Evolutionary conservation across 1,140 invertebrate species (phyloP), one percentile per base, ranked within the genome.

Genomic region (Aphelinus atriplicis): DNA sequence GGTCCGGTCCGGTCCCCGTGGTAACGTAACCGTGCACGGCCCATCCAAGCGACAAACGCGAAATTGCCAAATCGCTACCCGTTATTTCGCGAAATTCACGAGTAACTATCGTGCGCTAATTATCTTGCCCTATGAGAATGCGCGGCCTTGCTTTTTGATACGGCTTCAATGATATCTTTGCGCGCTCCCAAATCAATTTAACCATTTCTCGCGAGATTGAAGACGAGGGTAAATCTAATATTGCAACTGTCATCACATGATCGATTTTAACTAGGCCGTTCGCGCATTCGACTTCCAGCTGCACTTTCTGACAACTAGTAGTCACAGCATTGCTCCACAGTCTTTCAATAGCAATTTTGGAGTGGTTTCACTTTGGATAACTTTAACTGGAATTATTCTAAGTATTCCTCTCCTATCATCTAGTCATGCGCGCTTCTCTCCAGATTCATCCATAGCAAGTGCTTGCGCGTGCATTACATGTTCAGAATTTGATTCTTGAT

Each of bases 121-220:
- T 55, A 53, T 78, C 74, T 61, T 79, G 77, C 2, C 78, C 75
- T 2, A 80, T 74, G 2, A 80, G 57, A 10, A 80, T 46, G 2
- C 26, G 43, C 3, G 60, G 60, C n/a, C 9, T 42, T 2, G 43
- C 60, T 26, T 62, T 62, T 45, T n/a, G 26, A 62, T 62, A 62
- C 4, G 60, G 2, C 3, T 3, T 4, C 3, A 62, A 42, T 3
- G 42, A 3, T 45, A 62, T 45, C 2, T 45, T 9, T 4, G 3
- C 60, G 9, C 3, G 60, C 5, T 3, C 3, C 45, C 45, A 4
- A 3, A 62, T 9, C 3, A 43, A 45, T 2, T 45, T 3, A 4
- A 45, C 60, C 3, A 62, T 42, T 45, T 3, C 3, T 5, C 3
- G 3, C 2, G 60, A 9, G 42, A 62, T 3, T 45, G 60, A 45